A percentile compares a stretch with the other conserved stretches of the same genome.
These are phyloP conservation scores for Drosophila arizonae DNA, from an alignment of 1,140 invertebrate genomes.

Conservation along the genomic window DNA sequence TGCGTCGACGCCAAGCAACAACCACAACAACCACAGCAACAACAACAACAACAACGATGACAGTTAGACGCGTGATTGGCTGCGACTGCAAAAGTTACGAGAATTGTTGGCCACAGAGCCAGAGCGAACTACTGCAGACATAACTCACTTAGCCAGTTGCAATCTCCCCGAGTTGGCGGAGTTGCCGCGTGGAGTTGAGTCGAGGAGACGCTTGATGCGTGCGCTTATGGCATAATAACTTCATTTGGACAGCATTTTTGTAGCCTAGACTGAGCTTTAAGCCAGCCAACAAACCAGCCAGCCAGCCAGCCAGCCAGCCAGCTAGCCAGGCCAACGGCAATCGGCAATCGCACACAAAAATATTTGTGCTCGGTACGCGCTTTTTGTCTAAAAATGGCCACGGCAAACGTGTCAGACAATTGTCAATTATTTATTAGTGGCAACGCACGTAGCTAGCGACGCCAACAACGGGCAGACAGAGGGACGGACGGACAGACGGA, in stretches of 20 bases:
- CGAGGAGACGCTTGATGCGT: slow-evolving; percentile 61
- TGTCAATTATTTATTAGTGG: slow-evolving; percentile 80
- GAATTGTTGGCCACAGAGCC: slow-evolving; percentile 29
- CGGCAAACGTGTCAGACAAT: slow-evolving; percentile 79
- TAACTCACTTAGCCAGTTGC: slow-evolving; percentile 67
- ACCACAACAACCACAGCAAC: neutral
- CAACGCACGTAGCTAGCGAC: slow-evolving; percentile 66
- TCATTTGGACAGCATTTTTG: slow-evolving; percentile 78
- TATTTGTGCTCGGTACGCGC: slow-evolving; percentile 51
- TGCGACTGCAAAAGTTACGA: slow-evolving; percentile 34
- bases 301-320: slow-evolving; percentile 5
- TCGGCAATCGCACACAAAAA: slow-evolving; percentile 17
- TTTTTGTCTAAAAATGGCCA: slow-evolving; percentile 76
- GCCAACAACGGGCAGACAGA: slow-evolving; percentile 21
- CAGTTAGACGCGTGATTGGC: slow-evolving; percentile 72
- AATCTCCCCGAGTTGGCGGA: slow-evolving; percentile 17
- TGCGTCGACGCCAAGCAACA: slow-evolving; percentile 42
- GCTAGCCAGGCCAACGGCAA: no score
- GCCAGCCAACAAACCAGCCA: slow-evolving; percentile 15
- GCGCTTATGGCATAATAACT: slow-evolving; percentile 82
- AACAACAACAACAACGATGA: slow-evolving; percentile 42
- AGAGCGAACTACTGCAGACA: slow-evolving; percentile 61
- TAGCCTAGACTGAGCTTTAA: slow-evolving; percentile 38
- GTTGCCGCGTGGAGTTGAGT: neutral
- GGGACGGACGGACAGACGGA: no score